phyloP scores from a whole-genome alignment of 2,113 vertebrate species.

The Chionomys nivalis region DNA sequence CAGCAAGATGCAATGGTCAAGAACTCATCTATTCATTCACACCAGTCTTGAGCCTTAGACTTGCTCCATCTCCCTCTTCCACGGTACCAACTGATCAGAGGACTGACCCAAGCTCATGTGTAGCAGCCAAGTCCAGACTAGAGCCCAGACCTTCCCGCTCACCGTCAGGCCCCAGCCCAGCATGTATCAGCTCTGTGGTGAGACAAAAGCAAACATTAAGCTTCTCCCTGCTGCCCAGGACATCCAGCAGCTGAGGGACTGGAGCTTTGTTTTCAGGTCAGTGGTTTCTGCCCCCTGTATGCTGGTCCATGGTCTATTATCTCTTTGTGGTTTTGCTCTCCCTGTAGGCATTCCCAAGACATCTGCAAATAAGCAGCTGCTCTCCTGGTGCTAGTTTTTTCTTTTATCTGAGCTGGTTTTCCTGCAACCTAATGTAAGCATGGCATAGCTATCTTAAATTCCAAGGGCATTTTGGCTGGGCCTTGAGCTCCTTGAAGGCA shows the following conservation, averaged over 20 bases:
- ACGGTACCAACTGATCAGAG: background rate
- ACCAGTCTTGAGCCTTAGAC: background rate
- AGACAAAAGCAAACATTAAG: background rate
- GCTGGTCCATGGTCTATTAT: background rate
- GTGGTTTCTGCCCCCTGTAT: background rate
- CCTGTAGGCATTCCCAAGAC: background rate
- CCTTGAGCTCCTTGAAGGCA: background rate
- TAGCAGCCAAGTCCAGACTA: background rate
- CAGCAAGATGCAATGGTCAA: background rate
- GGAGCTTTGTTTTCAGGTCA: background rate
- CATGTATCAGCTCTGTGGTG: background rate
- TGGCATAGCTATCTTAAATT: background rate
- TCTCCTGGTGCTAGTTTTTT: background rate
- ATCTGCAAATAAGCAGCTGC: background rate
- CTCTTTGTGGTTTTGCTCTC: background rate
- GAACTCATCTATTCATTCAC: background rate
- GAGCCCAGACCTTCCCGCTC: background rate
- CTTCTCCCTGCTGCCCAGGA: no score
- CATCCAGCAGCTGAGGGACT: background rate
- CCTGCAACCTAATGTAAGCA: background rate
- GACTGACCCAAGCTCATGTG: background rate
- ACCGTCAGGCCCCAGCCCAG: rapidly evolving
- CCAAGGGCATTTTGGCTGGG: background rate
- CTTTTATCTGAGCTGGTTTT: slow-evolving; percentile 14
- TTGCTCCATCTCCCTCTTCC: background rate